Conservation (phyloP, 2,113 vertebrate species). For the Dermatemys mawii region DNA sequence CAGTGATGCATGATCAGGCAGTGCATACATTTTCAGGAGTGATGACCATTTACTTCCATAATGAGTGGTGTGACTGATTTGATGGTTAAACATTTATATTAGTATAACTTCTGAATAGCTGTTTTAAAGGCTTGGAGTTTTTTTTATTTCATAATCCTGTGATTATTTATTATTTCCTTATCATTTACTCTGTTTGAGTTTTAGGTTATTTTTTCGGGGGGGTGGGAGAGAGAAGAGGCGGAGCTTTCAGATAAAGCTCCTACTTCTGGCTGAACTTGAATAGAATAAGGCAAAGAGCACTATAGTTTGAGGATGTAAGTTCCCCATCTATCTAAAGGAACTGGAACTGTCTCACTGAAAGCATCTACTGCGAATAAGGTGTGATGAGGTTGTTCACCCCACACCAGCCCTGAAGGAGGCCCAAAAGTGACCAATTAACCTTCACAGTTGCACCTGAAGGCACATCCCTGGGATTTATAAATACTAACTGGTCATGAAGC, state of each 20-base stretch:
- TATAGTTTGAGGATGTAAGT: not conserved
- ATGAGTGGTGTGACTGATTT: not conserved
- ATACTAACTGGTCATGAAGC: not conserved
- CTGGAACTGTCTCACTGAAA: not conserved
- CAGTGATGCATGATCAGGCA: not conserved
- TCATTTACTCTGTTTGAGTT: not conserved
- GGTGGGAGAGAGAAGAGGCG: not conserved
- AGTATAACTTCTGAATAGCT: not conserved
- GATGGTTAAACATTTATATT: not conserved
- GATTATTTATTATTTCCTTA: not conserved
- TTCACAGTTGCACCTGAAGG: not conserved
- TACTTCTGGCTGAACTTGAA: not conserved
- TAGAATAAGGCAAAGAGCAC: not conserved
- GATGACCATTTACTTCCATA: not conserved
- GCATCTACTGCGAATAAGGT: not conserved
- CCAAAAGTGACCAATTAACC: not conserved
- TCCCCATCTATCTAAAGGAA: not conserved
- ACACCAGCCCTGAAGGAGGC: not conserved
- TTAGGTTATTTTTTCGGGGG: not conserved
- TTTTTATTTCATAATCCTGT: not conserved
- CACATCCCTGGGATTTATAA: not conserved
- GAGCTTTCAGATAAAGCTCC: not conserved
- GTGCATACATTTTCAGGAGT: not conserved
- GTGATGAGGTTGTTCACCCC: not conserved
- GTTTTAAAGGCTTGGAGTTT: not conserved